Percentiles rank a stretch among this genome's conserved stretches.
Evolutionary conservation across 2,888 invertebrate species (phyloP).

Genomic region (Cosmopolites sordidus): DNA sequence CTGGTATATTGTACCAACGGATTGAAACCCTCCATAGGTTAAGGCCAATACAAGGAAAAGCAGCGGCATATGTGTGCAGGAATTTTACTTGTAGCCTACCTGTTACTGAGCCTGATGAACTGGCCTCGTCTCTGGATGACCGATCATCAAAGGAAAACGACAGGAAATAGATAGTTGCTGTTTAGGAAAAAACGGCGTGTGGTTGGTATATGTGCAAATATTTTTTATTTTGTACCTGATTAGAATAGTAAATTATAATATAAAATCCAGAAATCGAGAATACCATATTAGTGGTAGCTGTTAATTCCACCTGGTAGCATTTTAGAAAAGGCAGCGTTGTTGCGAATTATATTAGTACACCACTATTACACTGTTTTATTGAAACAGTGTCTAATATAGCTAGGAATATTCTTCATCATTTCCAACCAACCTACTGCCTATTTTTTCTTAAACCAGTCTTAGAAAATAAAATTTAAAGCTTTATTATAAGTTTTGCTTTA

Average conservation of each 20-base stretch:
- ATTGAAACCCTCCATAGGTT: slow-evolving; percentile 49
- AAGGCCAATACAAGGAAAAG: slow-evolving; percentile 54
- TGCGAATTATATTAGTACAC: too few relatives aligned
- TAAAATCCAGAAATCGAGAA: too few relatives aligned
- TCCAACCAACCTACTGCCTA: too few relatives aligned
- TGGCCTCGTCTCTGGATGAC: slow-evolving; percentile 55
- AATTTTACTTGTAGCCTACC: slow-evolving; percentile 72
- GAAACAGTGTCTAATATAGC: too few relatives aligned
- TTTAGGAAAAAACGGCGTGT: neutral
- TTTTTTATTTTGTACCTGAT: neutral
- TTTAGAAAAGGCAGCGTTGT: too few relatives aligned
- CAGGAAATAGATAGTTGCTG: neutral
- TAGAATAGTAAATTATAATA: neutral
- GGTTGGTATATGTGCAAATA: neutral
- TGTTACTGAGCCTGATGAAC: slow-evolving; percentile 62
- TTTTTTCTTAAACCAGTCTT: too few relatives aligned
- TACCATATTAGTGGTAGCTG: too few relatives aligned
- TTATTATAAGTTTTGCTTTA: too few relatives aligned
- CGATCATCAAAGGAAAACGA: slow-evolving; percentile 14
- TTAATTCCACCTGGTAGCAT: too few relatives aligned
- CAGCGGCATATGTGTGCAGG: slow-evolving; percentile 75
- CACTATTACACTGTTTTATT: too few relatives aligned
- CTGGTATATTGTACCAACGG: slow-evolving; percentile 42
- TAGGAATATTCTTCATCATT: too few relatives aligned
- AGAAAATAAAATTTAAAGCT: too few relatives aligned